phyloP scores from a whole-genome alignment of 2,888 invertebrate genomes.

The Lymantria dispar region DNA sequence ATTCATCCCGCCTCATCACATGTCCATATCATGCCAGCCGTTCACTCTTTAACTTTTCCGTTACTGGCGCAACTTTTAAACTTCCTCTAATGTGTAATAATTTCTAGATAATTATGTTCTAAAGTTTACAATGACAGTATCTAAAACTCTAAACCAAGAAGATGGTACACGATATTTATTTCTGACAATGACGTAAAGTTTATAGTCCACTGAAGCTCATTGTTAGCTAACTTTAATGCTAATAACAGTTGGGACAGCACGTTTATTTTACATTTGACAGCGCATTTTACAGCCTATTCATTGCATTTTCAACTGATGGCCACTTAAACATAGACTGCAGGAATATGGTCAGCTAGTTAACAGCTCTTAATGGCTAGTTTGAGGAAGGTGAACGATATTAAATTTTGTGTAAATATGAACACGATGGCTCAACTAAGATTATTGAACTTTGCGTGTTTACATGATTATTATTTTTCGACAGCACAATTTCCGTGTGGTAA shows the following conservation, averaged over 20 bases:
- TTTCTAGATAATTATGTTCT: too few relatives aligned
- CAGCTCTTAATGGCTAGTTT: conserved; percentile 9
- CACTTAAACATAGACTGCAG: conserved; percentile 8
- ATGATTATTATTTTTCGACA: too few relatives aligned
- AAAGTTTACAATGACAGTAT: too few relatives aligned
- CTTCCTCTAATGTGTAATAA: too few relatives aligned
- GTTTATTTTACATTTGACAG: conserved; percentile 35
- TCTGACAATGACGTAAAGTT: conserved; percentile 11
- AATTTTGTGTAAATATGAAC: conserved; percentile 8
- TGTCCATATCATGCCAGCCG: too few relatives aligned
- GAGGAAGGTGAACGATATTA: conserved; percentile 10
- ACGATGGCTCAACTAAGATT: background rate
- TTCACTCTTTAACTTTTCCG: too few relatives aligned
- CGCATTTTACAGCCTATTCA: conserved; percentile 31
- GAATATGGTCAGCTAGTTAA: conserved; percentile 9
- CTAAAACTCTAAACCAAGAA: background rate
- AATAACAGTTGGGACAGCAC: conserved; percentile 20
- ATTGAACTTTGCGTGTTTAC: too few relatives aligned
- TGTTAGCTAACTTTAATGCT: conserved; percentile 29
- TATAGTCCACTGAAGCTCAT: conserved; percentile 18
- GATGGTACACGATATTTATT: conserved; percentile 5
- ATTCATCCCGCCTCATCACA: too few relatives aligned
- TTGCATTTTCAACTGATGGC: conserved; percentile 21
- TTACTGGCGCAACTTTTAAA: too few relatives aligned
- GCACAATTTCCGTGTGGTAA: too few relatives aligned